Evolutionary conservation across 2,113 vertebrate genomes (phyloP).

Genomic region (Pelodiscus sinensis): DNA sequence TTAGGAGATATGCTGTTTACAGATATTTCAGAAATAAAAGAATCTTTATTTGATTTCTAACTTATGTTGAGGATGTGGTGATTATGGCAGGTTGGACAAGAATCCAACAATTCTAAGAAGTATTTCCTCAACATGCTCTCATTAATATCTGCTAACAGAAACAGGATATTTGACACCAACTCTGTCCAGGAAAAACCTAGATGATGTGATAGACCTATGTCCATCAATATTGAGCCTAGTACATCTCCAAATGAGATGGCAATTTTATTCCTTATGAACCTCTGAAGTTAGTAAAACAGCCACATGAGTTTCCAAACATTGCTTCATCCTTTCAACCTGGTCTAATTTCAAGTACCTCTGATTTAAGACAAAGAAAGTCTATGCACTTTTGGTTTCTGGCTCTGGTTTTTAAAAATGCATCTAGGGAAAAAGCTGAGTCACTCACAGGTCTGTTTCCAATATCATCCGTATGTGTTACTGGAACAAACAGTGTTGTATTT

Average conservation of each 20-base stretch:
- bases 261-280: neutral
- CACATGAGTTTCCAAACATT: neutral
- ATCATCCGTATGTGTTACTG: neutral
- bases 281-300: neutral
- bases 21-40: neutral
- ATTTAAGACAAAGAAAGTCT: neutral
- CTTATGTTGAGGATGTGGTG: neutral
- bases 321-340: neutral
- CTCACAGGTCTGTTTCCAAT: neutral
- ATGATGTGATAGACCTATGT: neutral
- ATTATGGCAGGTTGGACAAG: neutral
- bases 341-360: neutral
- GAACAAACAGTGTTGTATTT: neutral
- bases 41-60: neutral
- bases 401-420: neutral
- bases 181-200: neutral
- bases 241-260: neutral
- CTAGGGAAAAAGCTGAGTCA: neutral
- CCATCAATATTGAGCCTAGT: neutral
- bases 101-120: neutral
- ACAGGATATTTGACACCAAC: neutral
- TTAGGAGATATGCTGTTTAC: neutral
- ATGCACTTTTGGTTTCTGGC: neutral
- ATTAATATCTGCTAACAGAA: neutral
- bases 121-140: neutral